Percentiles rank a stretch among this genome's conserved stretches.
Evolutionary conservation across 2,888 invertebrate species (phyloP).

Genomic region (Drosophila neonasuta): DNA sequence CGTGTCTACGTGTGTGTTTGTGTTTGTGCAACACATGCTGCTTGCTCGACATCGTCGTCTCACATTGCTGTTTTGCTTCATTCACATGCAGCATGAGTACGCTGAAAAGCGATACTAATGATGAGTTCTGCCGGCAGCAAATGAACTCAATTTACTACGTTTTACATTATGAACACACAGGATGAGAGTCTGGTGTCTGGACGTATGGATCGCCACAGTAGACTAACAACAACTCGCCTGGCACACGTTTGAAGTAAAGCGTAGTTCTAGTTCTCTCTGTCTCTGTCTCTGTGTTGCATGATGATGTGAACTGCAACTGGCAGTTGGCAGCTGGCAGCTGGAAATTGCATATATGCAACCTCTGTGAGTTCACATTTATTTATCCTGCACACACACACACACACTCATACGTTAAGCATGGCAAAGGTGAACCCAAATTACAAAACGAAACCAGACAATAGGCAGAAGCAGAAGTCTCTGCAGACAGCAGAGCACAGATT

Average conservation of each 20-base stretch:
- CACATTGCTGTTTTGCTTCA: slow-evolving; percentile 53
- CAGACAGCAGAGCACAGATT: slow-evolving; percentile 10
- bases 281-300: neutral
- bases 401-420: slow-evolving; percentile 24
- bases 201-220: neutral
- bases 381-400: neutral
- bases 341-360: slow-evolving; percentile 63
- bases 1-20: slow-evolving; percentile 27
- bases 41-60: slow-evolving; percentile 23
- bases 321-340: slow-evolving; percentile 70
- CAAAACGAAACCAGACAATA: slow-evolving; percentile 30
- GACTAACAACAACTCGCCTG: slow-evolving; percentile 5
- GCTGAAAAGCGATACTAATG: slow-evolving; percentile 80
- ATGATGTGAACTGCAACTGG: slow-evolving; percentile 26
- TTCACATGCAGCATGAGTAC: slow-evolving; percentile 65
- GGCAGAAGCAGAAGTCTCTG: neutral
- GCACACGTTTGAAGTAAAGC: slow-evolving; percentile 3
- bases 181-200: slow-evolving; percentile 1
- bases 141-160: slow-evolving; percentile 77
- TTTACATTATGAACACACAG: slow-evolving; percentile 59
- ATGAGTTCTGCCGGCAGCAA: slow-evolving; percentile 75
- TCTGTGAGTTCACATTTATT: slow-evolving; percentile 23
- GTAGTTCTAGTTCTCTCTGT: neutral
- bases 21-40: slow-evolving; percentile 28
- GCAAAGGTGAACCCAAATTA: slow-evolving; percentile 44